A percentile compares a stretch with the other conserved stretches of the same genome.
Conservation (phyloP, 2,888 invertebrate species). For the Synergus japonicus region DNA sequence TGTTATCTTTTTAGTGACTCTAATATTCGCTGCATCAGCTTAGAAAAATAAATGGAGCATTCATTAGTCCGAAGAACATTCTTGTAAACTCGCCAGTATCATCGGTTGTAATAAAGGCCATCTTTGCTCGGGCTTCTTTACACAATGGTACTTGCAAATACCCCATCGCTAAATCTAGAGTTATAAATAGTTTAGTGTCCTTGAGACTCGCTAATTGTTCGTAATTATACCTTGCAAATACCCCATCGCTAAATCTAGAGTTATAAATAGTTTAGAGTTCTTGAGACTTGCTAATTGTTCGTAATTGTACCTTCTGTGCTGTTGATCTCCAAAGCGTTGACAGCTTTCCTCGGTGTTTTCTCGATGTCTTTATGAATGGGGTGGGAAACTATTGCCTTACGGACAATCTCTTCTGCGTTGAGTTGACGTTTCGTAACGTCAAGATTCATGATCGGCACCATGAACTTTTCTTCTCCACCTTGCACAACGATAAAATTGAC, state of each 20-base stretch:
- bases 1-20: not conserved
- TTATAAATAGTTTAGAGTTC: too few relatives aligned
- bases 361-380: not conserved
- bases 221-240: constrained; percentile 7
- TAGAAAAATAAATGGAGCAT: too few relatives aligned
- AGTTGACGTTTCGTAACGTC: not conserved
- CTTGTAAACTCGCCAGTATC: too few relatives aligned
- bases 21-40: too few relatives aligned
- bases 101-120: too few relatives aligned
- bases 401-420: not conserved
- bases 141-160: too few relatives aligned
- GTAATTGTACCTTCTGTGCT: constrained; percentile 26
- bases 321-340: not conserved
- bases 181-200: too few relatives aligned
- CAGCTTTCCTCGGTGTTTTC: not conserved
- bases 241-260: too few relatives aligned
- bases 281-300: constrained; percentile 38
- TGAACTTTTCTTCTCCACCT: not conserved
- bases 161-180: too few relatives aligned
- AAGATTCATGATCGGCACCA: not conserved
- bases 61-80: too few relatives aligned
- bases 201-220: constrained; percentile 38
- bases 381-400: not conserved
- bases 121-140: too few relatives aligned
- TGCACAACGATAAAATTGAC: not conserved